Evolutionary conservation across 2,888 invertebrate genomes (phyloP).

Genomic region (Fissipunctia ypsillon): DNA sequence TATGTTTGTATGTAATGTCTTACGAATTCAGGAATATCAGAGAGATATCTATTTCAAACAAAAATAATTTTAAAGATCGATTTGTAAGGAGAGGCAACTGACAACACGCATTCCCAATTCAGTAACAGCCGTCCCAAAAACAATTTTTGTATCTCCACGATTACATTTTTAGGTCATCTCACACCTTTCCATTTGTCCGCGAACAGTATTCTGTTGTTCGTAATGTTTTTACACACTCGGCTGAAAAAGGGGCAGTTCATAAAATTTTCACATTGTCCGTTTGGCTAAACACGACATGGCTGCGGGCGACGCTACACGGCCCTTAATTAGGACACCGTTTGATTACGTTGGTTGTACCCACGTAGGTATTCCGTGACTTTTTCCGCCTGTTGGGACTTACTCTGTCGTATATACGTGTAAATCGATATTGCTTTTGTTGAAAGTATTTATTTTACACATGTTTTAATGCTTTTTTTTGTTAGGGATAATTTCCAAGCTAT

Average conservation of each 20-base stretch:
- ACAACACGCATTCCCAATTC: background rate
- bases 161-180: slow-evolving; percentile 42
- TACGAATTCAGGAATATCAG: background rate
- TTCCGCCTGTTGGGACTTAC: slow-evolving; percentile 25
- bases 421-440: slow-evolving; percentile 6
- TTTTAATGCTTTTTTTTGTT: background rate
- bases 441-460: slow-evolving; percentile 1
- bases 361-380: slow-evolving; percentile 34
- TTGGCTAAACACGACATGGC: slow-evolving; percentile 54
- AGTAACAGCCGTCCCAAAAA: slow-evolving; percentile 9
- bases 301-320: slow-evolving; percentile 56
- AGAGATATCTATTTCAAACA: background rate
- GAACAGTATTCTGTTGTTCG: slow-evolving; percentile 27
- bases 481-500: too few species aligned
- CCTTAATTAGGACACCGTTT: slow-evolving; percentile 67
- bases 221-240: slow-evolving; percentile 54
- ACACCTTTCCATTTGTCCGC: slow-evolving; percentile 49
- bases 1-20: background rate
- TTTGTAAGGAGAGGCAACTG: background rate
- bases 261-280: slow-evolving; percentile 64
- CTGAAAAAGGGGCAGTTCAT: slow-evolving; percentile 58
- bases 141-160: slow-evolving; percentile 10
- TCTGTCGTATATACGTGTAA: slow-evolving; percentile 3
- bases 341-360: slow-evolving; percentile 56
- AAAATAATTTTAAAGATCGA: background rate